Conservation (phyloP, 1,140 invertebrate genomes). For the Ectropis grisescens region DNA sequence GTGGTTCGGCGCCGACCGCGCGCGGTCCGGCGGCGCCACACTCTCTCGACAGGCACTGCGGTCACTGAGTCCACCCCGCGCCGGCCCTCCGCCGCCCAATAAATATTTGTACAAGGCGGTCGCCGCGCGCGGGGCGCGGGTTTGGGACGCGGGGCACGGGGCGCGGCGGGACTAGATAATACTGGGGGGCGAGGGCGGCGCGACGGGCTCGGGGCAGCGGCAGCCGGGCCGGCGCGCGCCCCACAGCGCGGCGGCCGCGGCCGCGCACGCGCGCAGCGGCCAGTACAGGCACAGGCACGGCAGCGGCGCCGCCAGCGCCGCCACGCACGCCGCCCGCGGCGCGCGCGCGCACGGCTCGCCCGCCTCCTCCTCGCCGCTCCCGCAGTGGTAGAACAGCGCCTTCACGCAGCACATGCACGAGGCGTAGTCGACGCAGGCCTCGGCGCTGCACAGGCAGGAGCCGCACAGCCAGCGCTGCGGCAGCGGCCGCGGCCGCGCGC, state of each 20-base stretch:
- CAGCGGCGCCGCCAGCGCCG: slow-evolving; percentile 81
- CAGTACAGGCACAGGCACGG: slow-evolving; percentile 94
- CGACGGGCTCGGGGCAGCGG: slow-evolving; percentile 69
- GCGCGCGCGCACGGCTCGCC: slow-evolving; percentile 85
- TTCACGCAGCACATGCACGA: slow-evolving; percentile 95
- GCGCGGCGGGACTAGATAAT: slow-evolving; percentile 67
- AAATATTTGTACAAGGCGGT: slow-evolving; percentile 65
- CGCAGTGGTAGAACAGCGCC: slow-evolving; percentile 92
- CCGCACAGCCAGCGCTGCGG: slow-evolving; percentile 91
- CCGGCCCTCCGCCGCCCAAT: slow-evolving; percentile 54
- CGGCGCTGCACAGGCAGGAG: slow-evolving; percentile 88
- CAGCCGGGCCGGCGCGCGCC: slow-evolving; percentile 78
- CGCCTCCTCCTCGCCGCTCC: slow-evolving; percentile 78
- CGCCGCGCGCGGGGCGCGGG: slow-evolving; percentile 28
- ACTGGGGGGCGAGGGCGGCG: slow-evolving; percentile 61
- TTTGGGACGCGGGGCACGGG: slow-evolving; percentile 39
- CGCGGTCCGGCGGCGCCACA: slow-evolving; percentile 44
- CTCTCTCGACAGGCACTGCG: slow-evolving; percentile 35
- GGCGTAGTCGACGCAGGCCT: slow-evolving; percentile 87
- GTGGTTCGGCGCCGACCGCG: slow-evolving; percentile 39
- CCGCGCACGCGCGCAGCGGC: slow-evolving; percentile 87
- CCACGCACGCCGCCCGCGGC: slow-evolving; percentile 88
- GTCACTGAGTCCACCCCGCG: slow-evolving; percentile 43
- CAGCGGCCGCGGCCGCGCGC: slow-evolving; percentile 84
- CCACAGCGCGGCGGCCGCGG: slow-evolving; percentile 84